Percentiles rank a stretch among this genome's conserved stretches.
Evolutionary conservation across 2,888 invertebrate species (phyloP).

Genomic region (Phorcus lineatus): DNA sequence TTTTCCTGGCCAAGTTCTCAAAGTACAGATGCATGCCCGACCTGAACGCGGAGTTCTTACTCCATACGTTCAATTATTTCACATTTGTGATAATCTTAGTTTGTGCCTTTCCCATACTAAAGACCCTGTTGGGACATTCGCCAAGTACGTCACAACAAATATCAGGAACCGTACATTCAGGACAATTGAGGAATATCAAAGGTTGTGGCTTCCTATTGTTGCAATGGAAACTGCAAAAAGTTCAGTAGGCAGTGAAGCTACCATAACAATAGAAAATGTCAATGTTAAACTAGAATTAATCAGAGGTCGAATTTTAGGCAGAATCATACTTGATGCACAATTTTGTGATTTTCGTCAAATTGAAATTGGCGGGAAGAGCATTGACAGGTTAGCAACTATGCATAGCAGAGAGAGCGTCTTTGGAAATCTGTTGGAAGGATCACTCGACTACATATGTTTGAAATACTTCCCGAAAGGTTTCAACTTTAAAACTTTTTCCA

Average conservation of each 20-base stretch:
- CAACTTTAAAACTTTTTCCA: not conserved
- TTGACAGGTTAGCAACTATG: not conserved
- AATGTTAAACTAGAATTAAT: not conserved
- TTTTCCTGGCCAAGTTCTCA: constrained; percentile 41
- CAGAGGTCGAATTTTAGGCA: not conserved
- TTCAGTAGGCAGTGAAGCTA: not conserved
- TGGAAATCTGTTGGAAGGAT: not conserved
- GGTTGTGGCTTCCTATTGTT: not conserved
- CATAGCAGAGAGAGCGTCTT: not conserved
- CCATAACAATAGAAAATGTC: not conserved
- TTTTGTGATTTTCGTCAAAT: constrained; percentile 10
- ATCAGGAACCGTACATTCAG: not conserved
- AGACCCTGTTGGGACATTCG: constrained; percentile 42
- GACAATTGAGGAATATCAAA: not conserved
- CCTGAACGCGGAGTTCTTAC: constrained; percentile 43
- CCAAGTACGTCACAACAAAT: not conserved
- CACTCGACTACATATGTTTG: not conserved
- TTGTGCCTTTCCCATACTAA: constrained; percentile 48
- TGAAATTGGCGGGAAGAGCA: not conserved
- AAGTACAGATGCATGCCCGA: constrained; percentile 46
- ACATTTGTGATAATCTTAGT: constrained; percentile 48
- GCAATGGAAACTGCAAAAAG: not conserved
- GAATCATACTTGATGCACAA: not conserved
- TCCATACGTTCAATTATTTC: constrained; percentile 44
- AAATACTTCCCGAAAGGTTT: not conserved